These are phyloP conservation scores for Calephelis nemesis DNA, from an alignment of 1,140 invertebrate genomes.

Conservation along the genomic window DNA sequence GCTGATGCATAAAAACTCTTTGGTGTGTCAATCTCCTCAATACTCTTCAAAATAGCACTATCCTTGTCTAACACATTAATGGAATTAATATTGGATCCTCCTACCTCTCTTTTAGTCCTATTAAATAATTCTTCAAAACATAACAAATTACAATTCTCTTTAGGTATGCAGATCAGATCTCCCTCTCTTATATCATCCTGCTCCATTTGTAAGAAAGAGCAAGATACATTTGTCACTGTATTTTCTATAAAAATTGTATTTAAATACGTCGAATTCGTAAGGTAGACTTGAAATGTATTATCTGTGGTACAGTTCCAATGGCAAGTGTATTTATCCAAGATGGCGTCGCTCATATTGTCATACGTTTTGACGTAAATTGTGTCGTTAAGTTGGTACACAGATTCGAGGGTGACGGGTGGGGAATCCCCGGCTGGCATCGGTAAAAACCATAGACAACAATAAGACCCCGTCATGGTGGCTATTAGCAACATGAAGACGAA, in stretches of 20 bases:
- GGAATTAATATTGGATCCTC: slow-evolving; percentile 20
- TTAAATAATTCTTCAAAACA: slow-evolving; percentile 51
- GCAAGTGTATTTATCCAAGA: slow-evolving; percentile 54
- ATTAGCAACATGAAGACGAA: slow-evolving; percentile 85
- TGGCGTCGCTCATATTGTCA: slow-evolving; percentile 28
- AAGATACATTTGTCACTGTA: slow-evolving; percentile 45
- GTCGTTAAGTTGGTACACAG: slow-evolving; percentile 58
- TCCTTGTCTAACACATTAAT: slow-evolving; percentile 26
- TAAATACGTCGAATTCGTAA: slow-evolving; percentile 52
- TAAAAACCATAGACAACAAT: slow-evolving; percentile 83
- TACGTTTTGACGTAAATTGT: slow-evolving; percentile 52
- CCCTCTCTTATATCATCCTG: slow-evolving; percentile 46
- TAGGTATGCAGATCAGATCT: slow-evolving; percentile 48
- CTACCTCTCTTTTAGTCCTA: slow-evolving; percentile 36
- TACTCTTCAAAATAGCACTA: slow-evolving; percentile 23
- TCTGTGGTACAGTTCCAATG: slow-evolving; percentile 57
- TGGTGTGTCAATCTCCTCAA: slow-evolving; percentile 18
- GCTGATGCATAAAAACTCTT: slow-evolving; percentile 75
- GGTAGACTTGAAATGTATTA: slow-evolving; percentile 47
- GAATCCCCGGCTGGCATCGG: slow-evolving; percentile 67
- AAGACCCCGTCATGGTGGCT: slow-evolving; percentile 81
- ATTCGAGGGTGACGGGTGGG: slow-evolving; percentile 37
- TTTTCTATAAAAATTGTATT: slow-evolving; percentile 53
- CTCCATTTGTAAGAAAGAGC: slow-evolving; percentile 56
- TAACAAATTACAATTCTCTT: slow-evolving; percentile 51